A percentile compares a stretch with the other conserved stretches of the same genome.
These are phyloP conservation scores for Myotis pilosus DNA, from an alignment of 2,797 vertebrate species.

Conservation along the genomic window DNA sequence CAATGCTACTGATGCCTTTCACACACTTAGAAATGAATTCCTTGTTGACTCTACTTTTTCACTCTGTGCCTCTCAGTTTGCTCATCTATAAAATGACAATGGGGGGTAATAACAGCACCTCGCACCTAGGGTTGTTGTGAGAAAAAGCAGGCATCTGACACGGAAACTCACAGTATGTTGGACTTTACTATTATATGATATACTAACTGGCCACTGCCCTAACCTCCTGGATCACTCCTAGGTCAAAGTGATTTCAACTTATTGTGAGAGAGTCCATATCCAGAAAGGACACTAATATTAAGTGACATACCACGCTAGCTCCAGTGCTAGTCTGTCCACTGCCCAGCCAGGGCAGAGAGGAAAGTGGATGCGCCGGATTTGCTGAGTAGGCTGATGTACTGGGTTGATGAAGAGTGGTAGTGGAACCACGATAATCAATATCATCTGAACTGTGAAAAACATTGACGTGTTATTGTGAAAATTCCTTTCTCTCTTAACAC, in stretches of 20 bases:
- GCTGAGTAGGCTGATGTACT: constrained; percentile 87
- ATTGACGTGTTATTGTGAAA: neutral
- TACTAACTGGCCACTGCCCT: neutral
- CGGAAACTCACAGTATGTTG: neutral
- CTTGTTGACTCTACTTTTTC: neutral
- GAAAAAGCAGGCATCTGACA: neutral
- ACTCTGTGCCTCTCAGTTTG: neutral
- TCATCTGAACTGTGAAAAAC: constrained; percentile 92
- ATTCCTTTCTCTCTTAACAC: neutral
- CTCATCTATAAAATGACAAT: neutral
- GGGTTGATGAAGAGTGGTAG: constrained; percentile 93
- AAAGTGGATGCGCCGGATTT: constrained; percentile 89
- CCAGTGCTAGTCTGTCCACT: constrained; percentile 97
- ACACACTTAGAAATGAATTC: neutral
- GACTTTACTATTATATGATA: neutral
- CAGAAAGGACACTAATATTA: neutral
- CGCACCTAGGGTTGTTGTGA: neutral
- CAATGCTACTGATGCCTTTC: neutral
- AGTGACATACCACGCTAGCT: constrained; percentile 91
- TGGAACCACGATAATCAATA: constrained; percentile 93
- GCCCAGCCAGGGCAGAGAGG: constrained; percentile 97
- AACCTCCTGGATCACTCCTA: neutral
- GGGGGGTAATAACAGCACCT: neutral
- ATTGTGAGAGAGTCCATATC: neutral
- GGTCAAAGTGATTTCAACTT: neutral